These are phyloP conservation scores for Phataginus tricuspis DNA, from an alignment of 2,797 vertebrate genomes.

Conservation along the genomic window DNA sequence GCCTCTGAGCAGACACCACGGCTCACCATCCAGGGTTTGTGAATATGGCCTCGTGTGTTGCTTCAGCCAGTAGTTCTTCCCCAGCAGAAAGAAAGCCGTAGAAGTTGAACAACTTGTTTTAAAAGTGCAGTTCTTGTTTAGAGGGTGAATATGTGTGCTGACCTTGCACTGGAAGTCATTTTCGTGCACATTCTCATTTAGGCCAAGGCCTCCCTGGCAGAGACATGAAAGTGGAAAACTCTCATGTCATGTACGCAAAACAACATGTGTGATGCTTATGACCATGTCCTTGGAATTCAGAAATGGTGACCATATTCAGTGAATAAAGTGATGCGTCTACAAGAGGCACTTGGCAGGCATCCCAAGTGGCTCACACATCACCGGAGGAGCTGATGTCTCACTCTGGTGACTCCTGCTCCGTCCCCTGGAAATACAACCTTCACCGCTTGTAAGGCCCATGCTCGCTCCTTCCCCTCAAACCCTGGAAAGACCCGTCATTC, in stretches of 20 bases:
- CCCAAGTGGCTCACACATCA: accelerated
- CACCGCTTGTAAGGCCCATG: accelerated
- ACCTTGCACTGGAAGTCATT: not conserved
- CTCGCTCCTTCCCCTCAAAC: too few species aligned
- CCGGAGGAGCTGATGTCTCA: not conserved
- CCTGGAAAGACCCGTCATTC: too few species aligned
- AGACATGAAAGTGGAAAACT: accelerated
- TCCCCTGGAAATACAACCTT: not conserved
- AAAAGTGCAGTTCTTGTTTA: not conserved
- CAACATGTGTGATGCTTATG: not conserved
- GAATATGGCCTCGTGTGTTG: accelerated
- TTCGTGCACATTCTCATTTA: accelerated
- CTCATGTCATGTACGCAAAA: not conserved
- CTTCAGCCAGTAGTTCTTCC: not conserved
- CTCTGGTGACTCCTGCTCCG: not conserved
- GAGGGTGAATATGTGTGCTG: not conserved
- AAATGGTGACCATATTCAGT: accelerated
- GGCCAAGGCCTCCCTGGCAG: not conserved
- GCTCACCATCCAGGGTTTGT: not conserved
- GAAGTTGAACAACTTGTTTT: not conserved
- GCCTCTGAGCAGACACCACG: not conserved
- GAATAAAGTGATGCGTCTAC: not conserved
- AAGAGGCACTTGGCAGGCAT: too few species aligned
- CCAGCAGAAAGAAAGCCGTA: not conserved
- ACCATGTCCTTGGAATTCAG: not conserved